These are phyloP conservation scores for Cryptocheilus praepositus DNA, from an alignment of 2,888 invertebrate species.

Conservation along the genomic window DNA sequence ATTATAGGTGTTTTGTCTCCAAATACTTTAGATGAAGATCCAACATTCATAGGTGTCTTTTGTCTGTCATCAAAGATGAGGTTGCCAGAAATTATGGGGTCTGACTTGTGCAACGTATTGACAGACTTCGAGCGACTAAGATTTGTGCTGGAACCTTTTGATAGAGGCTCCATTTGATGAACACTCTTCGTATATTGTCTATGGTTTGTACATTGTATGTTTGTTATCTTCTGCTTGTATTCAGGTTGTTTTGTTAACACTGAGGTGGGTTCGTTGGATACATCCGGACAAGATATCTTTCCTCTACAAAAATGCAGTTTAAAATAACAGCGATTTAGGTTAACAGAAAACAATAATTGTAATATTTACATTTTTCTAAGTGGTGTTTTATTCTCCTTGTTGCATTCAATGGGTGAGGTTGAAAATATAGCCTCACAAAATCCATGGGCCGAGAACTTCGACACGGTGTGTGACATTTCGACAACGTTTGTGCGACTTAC, in stretches of 20 bases:
- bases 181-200: slow-evolving; percentile 27
- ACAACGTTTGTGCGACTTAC: too few species aligned
- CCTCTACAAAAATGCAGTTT: slow-evolving; percentile 28
- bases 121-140: slow-evolving; percentile 49
- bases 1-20: slow-evolving; percentile 58
- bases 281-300: slow-evolving; percentile 7
- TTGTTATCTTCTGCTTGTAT: slow-evolving; percentile 18
- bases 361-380: slow-evolving; percentile 58
- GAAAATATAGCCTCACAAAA: slow-evolving; percentile 71
- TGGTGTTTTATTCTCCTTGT: slow-evolving; percentile 63
- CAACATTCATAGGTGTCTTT: slow-evolving; percentile 56
- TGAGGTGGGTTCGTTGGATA: slow-evolving; percentile 15
- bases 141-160: slow-evolving; percentile 20
- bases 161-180: slow-evolving; percentile 28
- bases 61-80: background rate
- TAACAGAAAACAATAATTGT: background rate
- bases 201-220: slow-evolving; percentile 12
- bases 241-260: slow-evolving; percentile 16
- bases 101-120: slow-evolving; percentile 46
- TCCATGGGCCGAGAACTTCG: slow-evolving; percentile 52
- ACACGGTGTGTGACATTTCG: slow-evolving; percentile 55
- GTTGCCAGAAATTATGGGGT: slow-evolving; percentile 30
- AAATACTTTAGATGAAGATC: slow-evolving; percentile 37
- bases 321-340: background rate
- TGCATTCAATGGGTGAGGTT: slow-evolving; percentile 61